Percentiles rank a stretch among this genome's conserved stretches.
Evolutionary conservation across 2,113 vertebrate species (phyloP).

Genomic region (Rhabdomys dilectus): DNA sequence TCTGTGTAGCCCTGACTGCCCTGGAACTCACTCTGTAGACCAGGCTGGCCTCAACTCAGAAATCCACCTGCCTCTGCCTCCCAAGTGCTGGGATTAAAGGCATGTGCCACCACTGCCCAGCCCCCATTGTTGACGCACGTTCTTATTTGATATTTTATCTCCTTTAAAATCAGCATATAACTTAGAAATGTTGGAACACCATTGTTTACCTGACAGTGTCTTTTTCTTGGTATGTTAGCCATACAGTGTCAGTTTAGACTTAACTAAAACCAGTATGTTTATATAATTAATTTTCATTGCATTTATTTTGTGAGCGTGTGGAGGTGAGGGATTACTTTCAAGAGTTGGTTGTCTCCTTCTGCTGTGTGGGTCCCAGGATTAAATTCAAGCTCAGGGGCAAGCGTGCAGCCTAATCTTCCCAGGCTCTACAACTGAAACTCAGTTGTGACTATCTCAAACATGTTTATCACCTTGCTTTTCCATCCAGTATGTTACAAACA

Average conservation of each 20-base stretch:
- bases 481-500: neutral
- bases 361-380: too few relatives aligned
- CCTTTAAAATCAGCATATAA: slow-evolving; percentile 43
- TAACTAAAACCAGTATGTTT: slow-evolving; percentile 22
- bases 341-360: neutral
- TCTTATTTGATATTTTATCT: neutral
- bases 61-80: too few relatives aligned
- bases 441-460: neutral
- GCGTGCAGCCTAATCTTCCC: too few relatives aligned
- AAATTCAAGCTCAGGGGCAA: neutral
- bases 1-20: too few relatives aligned
- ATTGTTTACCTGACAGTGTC: neutral
- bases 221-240: neutral
- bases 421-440: neutral
- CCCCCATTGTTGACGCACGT: neutral
- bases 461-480: neutral
- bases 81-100: too few relatives aligned
- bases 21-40: too few relatives aligned
- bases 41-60: too few relatives aligned
- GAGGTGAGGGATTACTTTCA: neutral
- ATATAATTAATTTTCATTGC: neutral
- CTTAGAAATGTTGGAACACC: neutral
- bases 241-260: slow-evolving; percentile 47
- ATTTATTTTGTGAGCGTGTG: neutral
- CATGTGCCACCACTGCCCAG: neutral